Evolutionary conservation across 1,140 invertebrate genomes (phyloP).

Genomic region (Copidosoma floridanum): DNA sequence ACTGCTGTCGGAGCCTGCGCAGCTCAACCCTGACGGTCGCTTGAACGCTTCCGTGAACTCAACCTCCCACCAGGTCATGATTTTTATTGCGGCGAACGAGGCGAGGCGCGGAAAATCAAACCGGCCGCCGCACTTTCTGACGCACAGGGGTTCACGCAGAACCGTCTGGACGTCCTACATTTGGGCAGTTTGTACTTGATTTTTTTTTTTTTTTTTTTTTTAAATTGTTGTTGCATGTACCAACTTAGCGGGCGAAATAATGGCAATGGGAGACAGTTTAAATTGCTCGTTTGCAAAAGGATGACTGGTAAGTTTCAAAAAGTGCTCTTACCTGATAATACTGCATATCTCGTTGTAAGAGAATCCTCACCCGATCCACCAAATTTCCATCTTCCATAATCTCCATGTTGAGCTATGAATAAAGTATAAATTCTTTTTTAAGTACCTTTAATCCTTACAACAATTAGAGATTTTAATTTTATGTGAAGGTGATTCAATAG

Average conservation of each 20-base stretch:
- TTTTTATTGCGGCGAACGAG: constrained; percentile 76
- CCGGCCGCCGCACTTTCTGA: constrained; percentile 70
- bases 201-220: not conserved
- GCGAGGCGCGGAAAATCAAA: constrained; percentile 77
- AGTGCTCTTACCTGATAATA: constrained; percentile 74
- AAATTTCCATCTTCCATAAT: constrained; percentile 83
- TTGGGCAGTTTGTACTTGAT: not conserved
- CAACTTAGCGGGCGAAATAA: no score
- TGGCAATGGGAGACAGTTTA: no score
- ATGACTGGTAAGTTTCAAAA: no score
- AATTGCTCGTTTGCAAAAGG: no score
- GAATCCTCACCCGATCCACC: constrained; percentile 76
- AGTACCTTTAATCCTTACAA: no score
- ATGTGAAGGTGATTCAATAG: no score
- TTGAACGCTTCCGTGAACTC: constrained; percentile 64
- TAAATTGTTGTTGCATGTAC: not conserved
- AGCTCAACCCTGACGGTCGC: constrained; percentile 55
- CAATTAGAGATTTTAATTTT: no score
- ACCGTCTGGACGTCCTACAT: constrained; percentile 70
- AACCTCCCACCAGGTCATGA: constrained; percentile 75
- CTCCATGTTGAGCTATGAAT: constrained; percentile 60
- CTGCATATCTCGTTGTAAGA: constrained; percentile 74
- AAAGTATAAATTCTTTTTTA: not conserved
- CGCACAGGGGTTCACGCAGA: constrained; percentile 71
- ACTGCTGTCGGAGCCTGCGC: not conserved